Conservation (phyloP, 1,140 invertebrate genomes). For the Phymorhynchus buccinoides region DNA sequence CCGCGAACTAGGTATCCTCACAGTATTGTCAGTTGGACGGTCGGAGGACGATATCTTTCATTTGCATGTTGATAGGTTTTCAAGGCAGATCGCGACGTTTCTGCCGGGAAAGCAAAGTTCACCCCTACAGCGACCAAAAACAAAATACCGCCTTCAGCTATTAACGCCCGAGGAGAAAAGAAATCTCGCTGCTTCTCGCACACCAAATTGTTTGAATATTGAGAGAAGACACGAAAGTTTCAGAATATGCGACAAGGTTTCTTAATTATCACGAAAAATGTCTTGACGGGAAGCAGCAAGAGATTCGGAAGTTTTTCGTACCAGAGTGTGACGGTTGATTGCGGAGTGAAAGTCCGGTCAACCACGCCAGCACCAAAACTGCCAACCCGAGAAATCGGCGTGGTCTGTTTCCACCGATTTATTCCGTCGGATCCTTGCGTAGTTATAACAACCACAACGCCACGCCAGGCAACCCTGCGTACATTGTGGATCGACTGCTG, state of each 20-base stretch:
- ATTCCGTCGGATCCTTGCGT: slow-evolving; percentile 87
- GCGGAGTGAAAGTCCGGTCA: slow-evolving; percentile 59
- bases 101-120: not conserved
- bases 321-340: slow-evolving; percentile 54
- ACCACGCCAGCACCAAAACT: slow-evolving; percentile 73
- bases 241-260: too few relatives aligned
- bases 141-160: too few relatives aligned
- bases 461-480: slow-evolving; percentile 74
- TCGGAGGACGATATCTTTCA: slow-evolving; percentile 42
- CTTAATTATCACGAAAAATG: not conserved
- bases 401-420: slow-evolving; percentile 91
- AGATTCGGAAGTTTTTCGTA: not conserved
- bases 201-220: too few relatives aligned
- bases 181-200: too few relatives aligned
- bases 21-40: slow-evolving; percentile 46
- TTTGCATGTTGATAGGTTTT: slow-evolving; percentile 46
- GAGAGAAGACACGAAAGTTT: too few relatives aligned
- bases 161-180: too few relatives aligned
- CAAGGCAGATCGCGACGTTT: slow-evolving; percentile 9
- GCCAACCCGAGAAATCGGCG: slow-evolving; percentile 78
- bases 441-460: slow-evolving; percentile 83
- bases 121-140: not conserved
- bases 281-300: not conserved
- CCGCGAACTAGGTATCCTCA: slow-evolving; percentile 68
- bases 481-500: slow-evolving; percentile 49